Evolutionary conservation across 2,113 vertebrate species (phyloP).

Genomic region (Noturus placidus): DNA sequence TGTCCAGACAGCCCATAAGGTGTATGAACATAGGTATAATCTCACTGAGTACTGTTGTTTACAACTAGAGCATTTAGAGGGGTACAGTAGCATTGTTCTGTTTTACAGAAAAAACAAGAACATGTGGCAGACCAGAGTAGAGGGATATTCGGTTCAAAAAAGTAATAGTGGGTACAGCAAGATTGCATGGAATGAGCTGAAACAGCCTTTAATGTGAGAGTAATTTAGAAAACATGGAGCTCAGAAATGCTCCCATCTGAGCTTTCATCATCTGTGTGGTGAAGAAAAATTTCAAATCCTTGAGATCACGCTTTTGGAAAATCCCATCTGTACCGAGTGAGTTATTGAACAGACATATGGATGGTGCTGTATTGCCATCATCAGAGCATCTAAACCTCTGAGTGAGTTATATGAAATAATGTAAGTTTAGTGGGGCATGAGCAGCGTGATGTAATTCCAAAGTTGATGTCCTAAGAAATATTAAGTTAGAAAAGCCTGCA

Average conservation of each 20-base stretch:
- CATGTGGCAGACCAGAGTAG: background rate
- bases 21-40: conserved; percentile 19
- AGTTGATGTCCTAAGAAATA: conserved; percentile 23
- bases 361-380: background rate
- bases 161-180: background rate
- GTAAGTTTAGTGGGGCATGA: background rate
- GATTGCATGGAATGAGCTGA: background rate
- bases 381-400: background rate
- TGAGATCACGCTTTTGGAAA: conserved; percentile 9
- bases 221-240: conserved; percentile 20
- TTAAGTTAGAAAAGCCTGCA: background rate
- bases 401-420: conserved; percentile 20
- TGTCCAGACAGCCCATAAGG: conserved; percentile 7
- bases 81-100: background rate
- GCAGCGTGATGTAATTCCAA: conserved; percentile 24
- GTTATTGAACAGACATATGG: conserved; percentile 17
- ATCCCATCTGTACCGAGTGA: background rate
- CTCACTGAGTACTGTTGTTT: conserved; percentile 7
- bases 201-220: background rate
- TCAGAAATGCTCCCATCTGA: conserved; percentile 11
- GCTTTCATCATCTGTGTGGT: conserved; percentile 25
- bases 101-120: background rate
- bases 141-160: background rate
- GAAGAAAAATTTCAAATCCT: conserved; percentile 14
- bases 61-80: conserved; percentile 4